phyloP scores from a whole-genome alignment of 2,113 vertebrate genomes.

The Strigops habroptila region DNA sequence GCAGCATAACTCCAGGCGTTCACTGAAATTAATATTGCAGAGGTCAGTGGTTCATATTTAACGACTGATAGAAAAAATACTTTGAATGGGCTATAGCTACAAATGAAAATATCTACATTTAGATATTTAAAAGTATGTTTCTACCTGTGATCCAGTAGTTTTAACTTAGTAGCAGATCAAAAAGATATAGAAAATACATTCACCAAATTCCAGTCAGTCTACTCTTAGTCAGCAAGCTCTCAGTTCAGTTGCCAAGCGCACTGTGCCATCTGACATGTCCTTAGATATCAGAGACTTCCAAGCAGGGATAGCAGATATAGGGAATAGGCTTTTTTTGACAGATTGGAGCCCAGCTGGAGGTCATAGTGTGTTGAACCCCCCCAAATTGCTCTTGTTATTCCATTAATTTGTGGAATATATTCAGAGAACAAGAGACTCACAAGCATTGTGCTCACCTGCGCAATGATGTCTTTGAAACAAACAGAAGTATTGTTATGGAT shows the following conservation, averaged over 20 bases:
- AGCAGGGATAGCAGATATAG: background rate
- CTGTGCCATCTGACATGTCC: background rate
- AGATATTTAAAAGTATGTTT: background rate
- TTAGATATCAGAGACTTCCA: background rate
- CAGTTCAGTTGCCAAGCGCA: background rate
- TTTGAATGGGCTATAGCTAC: background rate
- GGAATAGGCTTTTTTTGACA: background rate
- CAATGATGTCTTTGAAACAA: background rate
- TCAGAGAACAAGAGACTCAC: background rate
- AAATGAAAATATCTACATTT: background rate
- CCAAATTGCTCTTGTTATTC: background rate
- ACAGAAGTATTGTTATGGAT: background rate
- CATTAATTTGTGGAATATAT: background rate
- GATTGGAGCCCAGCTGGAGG: background rate
- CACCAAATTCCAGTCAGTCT: background rate
- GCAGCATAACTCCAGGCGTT: background rate
- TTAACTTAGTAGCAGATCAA: background rate
- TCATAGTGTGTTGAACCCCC: background rate
- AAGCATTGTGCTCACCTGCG: background rate
- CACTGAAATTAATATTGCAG: background rate
- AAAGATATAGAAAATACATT: background rate
- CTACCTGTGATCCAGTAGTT: background rate
- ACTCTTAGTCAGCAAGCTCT: background rate
- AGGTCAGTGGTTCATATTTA: background rate
- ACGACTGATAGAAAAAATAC: background rate